These are phyloP conservation scores for Pantelozetes paolii DNA, from an alignment of 2,888 invertebrate species.

Conservation along the genomic window DNA sequence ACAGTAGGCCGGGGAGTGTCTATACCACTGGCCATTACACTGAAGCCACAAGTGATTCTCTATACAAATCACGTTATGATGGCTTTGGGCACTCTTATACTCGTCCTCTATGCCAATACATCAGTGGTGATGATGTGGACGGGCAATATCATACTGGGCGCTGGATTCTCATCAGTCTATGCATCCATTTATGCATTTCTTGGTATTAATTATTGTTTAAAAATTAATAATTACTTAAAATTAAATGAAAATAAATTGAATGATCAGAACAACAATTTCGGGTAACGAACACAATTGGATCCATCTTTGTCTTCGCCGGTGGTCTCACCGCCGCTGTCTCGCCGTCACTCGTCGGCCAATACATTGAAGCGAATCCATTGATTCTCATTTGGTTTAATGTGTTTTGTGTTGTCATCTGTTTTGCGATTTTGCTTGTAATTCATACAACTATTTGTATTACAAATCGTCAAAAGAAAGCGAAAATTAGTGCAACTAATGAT, in stretches of 20 bases:
- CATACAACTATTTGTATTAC: slow-evolving; percentile 30
- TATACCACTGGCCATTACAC: slow-evolving; percentile 36
- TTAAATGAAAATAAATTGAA: not conserved
- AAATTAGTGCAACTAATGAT: not conserved
- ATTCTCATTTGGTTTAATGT: slow-evolving; percentile 39
- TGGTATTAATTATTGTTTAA: not conserved
- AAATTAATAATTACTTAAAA: not conserved
- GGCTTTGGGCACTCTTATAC: slow-evolving; percentile 31
- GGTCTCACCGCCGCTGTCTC: slow-evolving; percentile 41
- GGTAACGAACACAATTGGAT: slow-evolving; percentile 40
- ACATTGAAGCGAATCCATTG: slow-evolving; percentile 38
- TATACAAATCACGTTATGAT: slow-evolving; percentile 39
- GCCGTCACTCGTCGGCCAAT: slow-evolving; percentile 40
- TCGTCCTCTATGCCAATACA: slow-evolving; percentile 38
- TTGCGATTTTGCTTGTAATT: slow-evolving; percentile 34
- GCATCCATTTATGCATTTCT: slow-evolving; percentile 42
- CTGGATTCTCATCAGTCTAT: slow-evolving; percentile 40
- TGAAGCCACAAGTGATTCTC: slow-evolving; percentile 39
- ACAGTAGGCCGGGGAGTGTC: slow-evolving; percentile 39
- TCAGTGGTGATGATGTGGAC: slow-evolving; percentile 40
- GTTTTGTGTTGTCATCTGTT: slow-evolving; percentile 37
- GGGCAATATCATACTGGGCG: slow-evolving; percentile 38
- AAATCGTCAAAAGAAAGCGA: not conserved
- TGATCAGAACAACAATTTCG: slow-evolving; percentile 30
- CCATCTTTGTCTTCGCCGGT: slow-evolving; percentile 41